Evolutionary conservation across 2,113 vertebrate species (phyloP).

Genomic region (Clarias macrocephalus): DNA sequence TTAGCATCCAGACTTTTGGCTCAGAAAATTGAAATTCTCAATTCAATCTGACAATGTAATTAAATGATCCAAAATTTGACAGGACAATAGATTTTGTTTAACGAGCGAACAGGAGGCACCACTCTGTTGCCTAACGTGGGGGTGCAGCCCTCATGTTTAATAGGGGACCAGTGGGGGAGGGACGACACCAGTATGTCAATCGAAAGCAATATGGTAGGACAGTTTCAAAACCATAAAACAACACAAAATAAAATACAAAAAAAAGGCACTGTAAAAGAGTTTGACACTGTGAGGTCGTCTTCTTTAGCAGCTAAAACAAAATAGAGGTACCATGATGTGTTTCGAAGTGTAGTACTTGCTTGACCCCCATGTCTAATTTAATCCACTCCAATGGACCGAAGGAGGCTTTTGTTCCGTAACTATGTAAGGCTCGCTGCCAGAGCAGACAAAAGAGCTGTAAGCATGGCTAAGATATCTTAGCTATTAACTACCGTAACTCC

Average conservation of each 20-base stretch:
- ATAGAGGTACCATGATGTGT: conserved; percentile 11
- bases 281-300: background rate
- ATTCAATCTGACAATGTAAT: conserved; percentile 3
- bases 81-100: conserved; percentile 39
- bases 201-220: conserved; percentile 13
- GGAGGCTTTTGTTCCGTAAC: conserved; percentile 65
- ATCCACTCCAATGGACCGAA: conserved; percentile 65
- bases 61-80: conserved; percentile 26
- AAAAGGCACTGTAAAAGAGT: background rate
- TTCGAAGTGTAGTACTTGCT: conserved; percentile 53
- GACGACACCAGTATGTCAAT: conserved; percentile 7
- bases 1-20: background rate
- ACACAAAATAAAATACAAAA: background rate
- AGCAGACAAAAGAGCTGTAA: conserved; percentile 48
- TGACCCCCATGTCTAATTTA: conserved; percentile 59
- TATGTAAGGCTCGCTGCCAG: conserved; percentile 48
- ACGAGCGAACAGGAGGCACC: background rate
- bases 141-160: conserved; percentile 21
- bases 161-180: conserved; percentile 22
- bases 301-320: conserved; percentile 13
- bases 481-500: conserved; percentile 12
- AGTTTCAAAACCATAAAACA: conserved; percentile 25
- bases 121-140: background rate
- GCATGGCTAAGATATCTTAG: background rate
- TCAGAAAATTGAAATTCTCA: conserved; percentile 12